Base-by-base conservation (phyloP, 2,113 vertebrate genomes). In the Triplophysa rosa region DNA sequence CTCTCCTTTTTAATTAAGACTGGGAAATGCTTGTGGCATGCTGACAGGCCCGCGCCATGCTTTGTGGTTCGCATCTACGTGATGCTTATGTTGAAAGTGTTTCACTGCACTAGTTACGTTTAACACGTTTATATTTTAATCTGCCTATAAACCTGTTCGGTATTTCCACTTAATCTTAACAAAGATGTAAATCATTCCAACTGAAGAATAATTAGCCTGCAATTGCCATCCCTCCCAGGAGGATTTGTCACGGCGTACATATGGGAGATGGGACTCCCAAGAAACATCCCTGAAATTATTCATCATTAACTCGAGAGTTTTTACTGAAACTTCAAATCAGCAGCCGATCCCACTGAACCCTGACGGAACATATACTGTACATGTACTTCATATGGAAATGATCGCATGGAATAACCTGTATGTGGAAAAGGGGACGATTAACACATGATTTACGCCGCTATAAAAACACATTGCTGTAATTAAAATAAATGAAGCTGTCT, bases 1-100 rank as follows among this genome's bases (percentile, higher is more conserved):
- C 79, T 68, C 11, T 64, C 17, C 26, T 54, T 65, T 76, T 64
- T 78, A 85, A 61, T 72, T 52, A 71, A 59, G 70, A 73, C 49
- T 8, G 23, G 66, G 54, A 17, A n/a, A 79, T 66, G 49, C 40
- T 77, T 23, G 63, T 62, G 68, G 56, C 77, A 11, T 24, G 12
- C 62, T 62, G 24, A 40, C n/a, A 68, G 37, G 26, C 63, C 70
- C 45, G 33, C 62, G 71, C 42, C 62, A 59, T 63, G 71, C 71
- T 47, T 26, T 24, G 71, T n/a, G 71, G 21, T 45, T 74, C 26
- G 16, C 19, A 16, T 63, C 42, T 14, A 40, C 13, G 21, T 26
- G 71, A 74, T 47, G 23, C 47, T 54, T 16, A 59, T 47, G 23
- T 63, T 59, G 45, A 47, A 62, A 59, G 71, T 63, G 71, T 73